Base-by-base conservation (phyloP, 2,888 invertebrate genomes). In the Plebejus melissa region DNA sequence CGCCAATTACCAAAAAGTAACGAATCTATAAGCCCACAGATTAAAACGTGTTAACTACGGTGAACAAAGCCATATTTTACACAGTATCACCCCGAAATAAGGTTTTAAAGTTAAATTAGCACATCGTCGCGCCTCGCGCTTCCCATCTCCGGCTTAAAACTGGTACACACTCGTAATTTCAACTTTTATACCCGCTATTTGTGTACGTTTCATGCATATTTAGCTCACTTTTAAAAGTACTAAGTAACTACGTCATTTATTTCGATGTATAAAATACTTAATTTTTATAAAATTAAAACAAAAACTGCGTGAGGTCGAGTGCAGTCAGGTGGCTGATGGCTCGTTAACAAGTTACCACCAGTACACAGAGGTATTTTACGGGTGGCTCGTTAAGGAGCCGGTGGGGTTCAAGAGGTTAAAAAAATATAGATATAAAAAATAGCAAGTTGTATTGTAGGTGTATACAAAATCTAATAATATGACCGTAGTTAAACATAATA, bases 61-160 rank as follows among this genome's bases (percentile, higher is more conserved):
- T 1, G 60, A 41, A 65, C 58, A 46, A 38, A 50, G 57, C 75
- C 36, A 70, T 70, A 70, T 75, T 70, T 57, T 22, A 75, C 57
- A 38, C 57, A 71, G 41, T 58, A 70, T 74, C 57, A 70, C 32
- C 50, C 22, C 70, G 69, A 69, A 57, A 75, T 75, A 71, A 41
- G 75, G 75, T 57, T 75, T 75, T 71, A 71, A 75, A 75, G 70
- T 75, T 75, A 70, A 75, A 71, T 75, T 75, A 75, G 32, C 28
- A 41, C 16, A 13, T 41, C 46, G 28, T 22, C 11, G 71, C n/a
- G 72, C 54, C 4, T 32, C 38, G n/a, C 38, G 16, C 0, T 69
- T 6, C 11, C 32, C 13, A 54, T 72, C 72, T 50, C 32, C 28
- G 50, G 71, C 46, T 72, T 54, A 50, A 50, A 32, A 16, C 54